Evolutionary conservation across 2,797 vertebrate genomes (phyloP), one percentile per base, ranked within the genome.

Genomic region (Myotis pilosus): DNA sequence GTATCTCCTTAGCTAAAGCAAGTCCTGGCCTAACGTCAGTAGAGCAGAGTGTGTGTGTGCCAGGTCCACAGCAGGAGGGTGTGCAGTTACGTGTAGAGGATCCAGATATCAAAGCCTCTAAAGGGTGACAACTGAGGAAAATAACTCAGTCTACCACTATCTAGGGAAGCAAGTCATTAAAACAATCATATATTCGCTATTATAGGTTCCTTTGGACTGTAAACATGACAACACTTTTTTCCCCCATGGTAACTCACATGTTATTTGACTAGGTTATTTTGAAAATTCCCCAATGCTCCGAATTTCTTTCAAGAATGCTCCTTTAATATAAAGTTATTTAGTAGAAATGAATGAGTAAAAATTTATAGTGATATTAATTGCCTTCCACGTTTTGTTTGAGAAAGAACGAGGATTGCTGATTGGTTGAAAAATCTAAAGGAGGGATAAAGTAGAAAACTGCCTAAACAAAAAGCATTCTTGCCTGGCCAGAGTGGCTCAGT

Each of bases 241-340:
- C 0, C 3, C 68, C 38, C 22, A 41, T 74, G 47, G 28, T 44
- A 86, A 16, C 47, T 84, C 74, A 53, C 44, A 74, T 72, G 30
- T 66, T 51, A 83, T 57, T 76, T 81, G 69, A 81, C 41, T 88
- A 49, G 38, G 28, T 36, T 68, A 55, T 78, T 95, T 87, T 64
- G 38, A 74, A 90, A 75, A 74, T 92, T 75, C 36, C 92, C 36
- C 1, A 86, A 0, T 62, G 76, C 49, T 89, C 55, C 83, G 49
- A 87, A 55, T 90, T 95, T 94, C 60, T 94, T 92, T 94, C 13
- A 94, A 53, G 62, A 82, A 38, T 64, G 25, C n/a, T 2, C 4
- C 78, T 96, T 89, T 92, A 78, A 60, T 69, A 19, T 6, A 66
- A 55, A 85, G 38, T 81, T 88, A 53, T 64, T 92, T 57, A 92